Base-by-base conservation (phyloP, 1,140 invertebrate genomes). In the Scaptodrosophila lebanonensis region DNA sequence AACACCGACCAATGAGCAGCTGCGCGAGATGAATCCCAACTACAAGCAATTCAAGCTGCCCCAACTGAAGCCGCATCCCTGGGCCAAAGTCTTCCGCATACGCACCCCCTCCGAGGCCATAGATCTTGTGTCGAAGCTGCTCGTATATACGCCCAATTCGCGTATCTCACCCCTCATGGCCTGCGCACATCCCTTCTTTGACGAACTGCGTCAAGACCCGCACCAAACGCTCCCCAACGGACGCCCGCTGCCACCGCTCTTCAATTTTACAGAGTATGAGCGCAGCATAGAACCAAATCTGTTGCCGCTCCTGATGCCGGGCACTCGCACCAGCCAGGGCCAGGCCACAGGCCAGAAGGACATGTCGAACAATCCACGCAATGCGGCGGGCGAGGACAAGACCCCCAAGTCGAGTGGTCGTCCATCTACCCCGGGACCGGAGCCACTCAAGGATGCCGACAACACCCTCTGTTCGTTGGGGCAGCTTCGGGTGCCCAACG, bases 1-100 rank as follows among this genome's bases (percentile, higher is more conserved):
- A 22, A 99, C 98, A 32, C 98, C 98, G 1, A 98, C 97, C 27
- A 91, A 97, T 59, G 98, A 99, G 88, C 97, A 99, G 89, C 98
- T 99, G 67, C 91, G 96, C 77, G 97, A 99, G 88, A 99, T 99
- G 98, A 99, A 99, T 91, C 97, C 97, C 7, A 99, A 99, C 88
- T 99, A 99, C 88, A 99, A 97, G 66, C 98, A 99, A 90, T 99
- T 99, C 88, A 99, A 99, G 89, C 98, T 99, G 88, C 98, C 98
- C 64, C 97, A 99, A 88, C 99, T 99, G 87, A 99, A 98, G 89
- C 96, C 97, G 70, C 98, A 99, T 91, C 98, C 98, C 12, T 99
- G 98, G 98, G 92, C 95, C 87, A 98, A 99, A 93, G 97, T 98
- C 0, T 82, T 82, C 29, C 53, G 76, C 35, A 83, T 82, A 3